Percentiles rank a stretch among this genome's conserved stretches.
phyloP scores from a whole-genome alignment of 2,113 vertebrate genomes.

The Myotis yumanensis region DNA sequence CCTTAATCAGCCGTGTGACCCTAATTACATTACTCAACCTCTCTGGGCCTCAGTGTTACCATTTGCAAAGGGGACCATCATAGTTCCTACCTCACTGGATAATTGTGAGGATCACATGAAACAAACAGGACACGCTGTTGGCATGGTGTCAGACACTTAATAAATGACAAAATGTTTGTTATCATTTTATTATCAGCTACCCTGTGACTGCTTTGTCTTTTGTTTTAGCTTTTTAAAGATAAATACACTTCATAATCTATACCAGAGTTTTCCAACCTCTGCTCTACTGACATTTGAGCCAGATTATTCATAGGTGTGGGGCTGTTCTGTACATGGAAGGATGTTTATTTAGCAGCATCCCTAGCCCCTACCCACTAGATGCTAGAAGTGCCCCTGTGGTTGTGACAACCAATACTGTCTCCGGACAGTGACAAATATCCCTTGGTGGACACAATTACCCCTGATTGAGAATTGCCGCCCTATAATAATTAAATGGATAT shows the following conservation, averaged over 20 bases:
- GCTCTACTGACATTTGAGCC: not conserved
- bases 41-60: not conserved
- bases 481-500: not conserved
- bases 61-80: not conserved
- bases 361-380: not conserved
- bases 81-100: not conserved
- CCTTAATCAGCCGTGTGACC: not conserved
- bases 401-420: not conserved
- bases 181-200: not conserved
- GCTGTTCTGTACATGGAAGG: no score
- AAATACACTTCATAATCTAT: not conserved
- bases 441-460: not conserved
- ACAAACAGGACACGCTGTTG: not conserved
- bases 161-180: not conserved
- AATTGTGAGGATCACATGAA: not conserved
- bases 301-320: not conserved
- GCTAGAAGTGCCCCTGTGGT: not conserved
- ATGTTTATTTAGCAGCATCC: not conserved
- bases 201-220: not conserved
- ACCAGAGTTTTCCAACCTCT: not conserved
- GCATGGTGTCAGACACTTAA: not conserved
- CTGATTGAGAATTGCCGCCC: not conserved
- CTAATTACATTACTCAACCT: not conserved
- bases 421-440: not conserved
- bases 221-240: slow-evolving; percentile 17